phyloP scores from a whole-genome alignment of 1,140 invertebrate genomes.

The Neodiprion fabricii region DNA sequence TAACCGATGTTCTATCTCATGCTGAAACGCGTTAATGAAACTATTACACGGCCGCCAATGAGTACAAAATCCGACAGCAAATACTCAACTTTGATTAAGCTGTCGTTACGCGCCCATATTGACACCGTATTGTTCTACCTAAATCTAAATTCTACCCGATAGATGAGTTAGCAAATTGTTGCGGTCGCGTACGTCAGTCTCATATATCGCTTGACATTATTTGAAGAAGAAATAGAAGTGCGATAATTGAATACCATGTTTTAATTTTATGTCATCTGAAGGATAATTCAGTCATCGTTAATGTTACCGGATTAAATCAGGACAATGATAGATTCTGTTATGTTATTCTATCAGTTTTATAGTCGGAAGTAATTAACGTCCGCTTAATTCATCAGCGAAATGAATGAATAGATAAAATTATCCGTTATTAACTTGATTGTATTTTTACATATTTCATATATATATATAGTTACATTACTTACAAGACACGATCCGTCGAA shows the following conservation, averaged over 20 bases:
- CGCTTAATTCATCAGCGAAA: no score
- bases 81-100: conserved; percentile 3
- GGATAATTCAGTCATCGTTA: no score
- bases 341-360: no score
- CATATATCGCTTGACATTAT: not conserved
- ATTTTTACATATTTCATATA: not conserved
- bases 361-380: no score
- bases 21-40: no score
- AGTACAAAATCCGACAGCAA: not conserved
- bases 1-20: no score
- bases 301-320: no score
- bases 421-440: not conserved
- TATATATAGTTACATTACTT: not conserved
- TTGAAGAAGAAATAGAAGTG: no score
- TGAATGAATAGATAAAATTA: no score
- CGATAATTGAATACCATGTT: no score
- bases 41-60: not conserved
- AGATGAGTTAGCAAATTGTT: not conserved
- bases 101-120: not conserved
- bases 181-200: not conserved
- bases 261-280: no score
- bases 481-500: not conserved
- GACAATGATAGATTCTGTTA: no score
- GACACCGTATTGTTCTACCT: not conserved
- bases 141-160: not conserved